Base-by-base conservation (phyloP, 2,888 invertebrate species). In the Melolontha melolontha region DNA sequence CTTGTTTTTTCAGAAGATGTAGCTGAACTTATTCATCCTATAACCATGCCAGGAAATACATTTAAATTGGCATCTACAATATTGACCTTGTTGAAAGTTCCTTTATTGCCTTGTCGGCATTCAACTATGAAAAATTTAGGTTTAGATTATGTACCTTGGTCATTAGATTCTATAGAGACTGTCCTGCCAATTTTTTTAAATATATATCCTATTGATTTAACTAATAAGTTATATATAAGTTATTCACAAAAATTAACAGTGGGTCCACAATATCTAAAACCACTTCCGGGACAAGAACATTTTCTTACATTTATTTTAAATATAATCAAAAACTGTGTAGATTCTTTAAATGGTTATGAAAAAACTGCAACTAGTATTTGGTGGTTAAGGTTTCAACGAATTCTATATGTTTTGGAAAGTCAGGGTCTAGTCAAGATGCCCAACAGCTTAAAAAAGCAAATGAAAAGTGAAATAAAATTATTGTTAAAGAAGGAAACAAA, bases 1-100 rank as follows among this genome's bases (percentile, higher is more conserved):
- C 84, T 91, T 75, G 86, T 90, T 47, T 88, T 87, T 71, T 84
- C 86, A 40, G 88, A 88, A 73, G 90, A 90, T 76, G 86, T 89
- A 8, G 85, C 87, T 1, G 90, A 90, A 75, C 87, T 91, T 78
- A 88, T 93, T 72, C 91, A 89, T 81, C 92, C 93, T 4, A 84
- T 90, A 51, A 85, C 88, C 44, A 85, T 86, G 54, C 83, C 84
- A 6, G 84, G 84, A 64, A 88, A 89, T 68, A 86, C 86, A 40
- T 86, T 90, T 77, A 86, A 86, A 76, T 82, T 92, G 74, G 86
- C 88, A 27, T 83, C 87, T 12, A 85, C 87, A 44, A 85, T 88
- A 73, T 83, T 93, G 71, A 80, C 86, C 6, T 76, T 86, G 27
- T 76, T 88, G 73, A 90, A 91, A 84, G 79, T 89, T 49, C 90